These are phyloP conservation scores for Glaucopsyche alexis DNA, from an alignment of 2,888 invertebrate species.

Conservation along the genomic window DNA sequence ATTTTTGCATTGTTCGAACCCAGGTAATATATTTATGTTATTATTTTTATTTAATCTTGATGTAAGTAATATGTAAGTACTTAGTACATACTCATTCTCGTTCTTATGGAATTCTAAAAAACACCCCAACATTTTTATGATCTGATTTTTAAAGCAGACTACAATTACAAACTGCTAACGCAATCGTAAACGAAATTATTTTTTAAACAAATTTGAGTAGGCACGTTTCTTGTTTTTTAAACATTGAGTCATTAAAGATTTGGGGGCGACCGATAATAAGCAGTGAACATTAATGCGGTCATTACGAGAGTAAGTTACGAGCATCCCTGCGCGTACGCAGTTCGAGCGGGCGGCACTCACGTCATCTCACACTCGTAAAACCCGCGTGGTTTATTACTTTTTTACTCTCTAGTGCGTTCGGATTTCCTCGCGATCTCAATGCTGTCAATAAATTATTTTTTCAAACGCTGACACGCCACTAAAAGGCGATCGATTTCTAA, in stretches of 20 bases:
- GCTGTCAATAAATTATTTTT: slow-evolving; percentile 79
- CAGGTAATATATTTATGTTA: too few species aligned
- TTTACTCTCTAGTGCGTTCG: slow-evolving; percentile 78
- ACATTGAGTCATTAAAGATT: slow-evolving; percentile 22
- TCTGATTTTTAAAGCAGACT: not conserved
- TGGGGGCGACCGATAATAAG: slow-evolving; percentile 3
- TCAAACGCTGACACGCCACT: slow-evolving; percentile 78
- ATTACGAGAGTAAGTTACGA: slow-evolving; percentile 28
- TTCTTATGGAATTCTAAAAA: not conserved
- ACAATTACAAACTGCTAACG: not conserved
- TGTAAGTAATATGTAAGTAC: too few species aligned
- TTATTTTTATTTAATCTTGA: too few species aligned
- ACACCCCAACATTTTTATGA: not conserved
- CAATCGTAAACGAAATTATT: not conserved
- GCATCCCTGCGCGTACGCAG: slow-evolving; percentile 53
- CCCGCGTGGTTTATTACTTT: slow-evolving; percentile 75
- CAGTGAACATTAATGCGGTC: slow-evolving; percentile 44
- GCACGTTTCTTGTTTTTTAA: slow-evolving; percentile 16
- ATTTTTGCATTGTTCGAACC: too few species aligned
- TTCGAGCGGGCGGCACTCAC: slow-evolving; percentile 49
- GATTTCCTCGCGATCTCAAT: slow-evolving; percentile 75
- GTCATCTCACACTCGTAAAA: slow-evolving; percentile 79
- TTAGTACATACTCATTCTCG: too few species aligned
- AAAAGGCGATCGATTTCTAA: slow-evolving; percentile 79
- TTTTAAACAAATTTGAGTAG: slow-evolving; percentile 27